Evolutionary conservation across 64 coral and sea anemone species (phyloP).

Genomic region (Cladopsammia gracilis): DNA sequence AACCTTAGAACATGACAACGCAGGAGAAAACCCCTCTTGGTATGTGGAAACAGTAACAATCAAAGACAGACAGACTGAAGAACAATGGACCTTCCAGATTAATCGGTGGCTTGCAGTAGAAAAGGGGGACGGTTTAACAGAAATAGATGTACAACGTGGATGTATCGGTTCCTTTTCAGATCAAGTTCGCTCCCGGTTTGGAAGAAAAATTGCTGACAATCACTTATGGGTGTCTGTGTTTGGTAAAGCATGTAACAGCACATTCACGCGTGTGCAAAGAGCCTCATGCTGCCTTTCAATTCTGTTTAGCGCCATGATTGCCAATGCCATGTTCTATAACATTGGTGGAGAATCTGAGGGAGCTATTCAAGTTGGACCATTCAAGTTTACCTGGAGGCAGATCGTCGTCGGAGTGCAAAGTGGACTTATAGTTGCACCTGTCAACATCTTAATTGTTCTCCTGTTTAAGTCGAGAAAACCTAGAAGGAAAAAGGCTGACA

Average conservation of each 20-base stretch:
- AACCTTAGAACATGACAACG: slow-evolving; percentile 54
- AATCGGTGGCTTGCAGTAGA: slow-evolving; percentile 66
- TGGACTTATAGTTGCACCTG: slow-evolving; percentile 18
- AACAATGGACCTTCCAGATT: slow-evolving; percentile 7
- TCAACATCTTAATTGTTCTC: slow-evolving; percentile 5
- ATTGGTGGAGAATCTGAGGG: slow-evolving; percentile 6
- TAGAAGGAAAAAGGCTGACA: neutral
- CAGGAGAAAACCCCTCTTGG: slow-evolving; percentile 45
- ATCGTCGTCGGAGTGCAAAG: slow-evolving; percentile 28
- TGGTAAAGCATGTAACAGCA: slow-evolving; percentile 21
- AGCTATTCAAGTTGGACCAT: slow-evolving; percentile 16
- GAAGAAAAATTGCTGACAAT: slow-evolving; percentile 19
- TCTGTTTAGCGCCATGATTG: slow-evolving; percentile 57
- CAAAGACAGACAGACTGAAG: slow-evolving; percentile 48
- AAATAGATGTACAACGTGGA: neutral
- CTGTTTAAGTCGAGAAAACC: slow-evolving; percentile 7
- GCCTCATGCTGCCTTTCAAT: slow-evolving; percentile 46
- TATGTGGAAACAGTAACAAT: slow-evolving; percentile 19
- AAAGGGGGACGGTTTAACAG: slow-evolving; percentile 40
- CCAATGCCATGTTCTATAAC: slow-evolving; percentile 63
- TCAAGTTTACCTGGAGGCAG: slow-evolving; percentile 25
- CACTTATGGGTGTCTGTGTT: slow-evolving; percentile 68
- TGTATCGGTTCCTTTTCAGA: neutral
- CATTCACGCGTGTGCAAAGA: slow-evolving; percentile 69
- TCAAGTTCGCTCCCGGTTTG: slow-evolving; percentile 8